Evolutionary conservation across 2,113 vertebrate genomes (phyloP).

Genomic region (Takifugu bimaculatus): DNA sequence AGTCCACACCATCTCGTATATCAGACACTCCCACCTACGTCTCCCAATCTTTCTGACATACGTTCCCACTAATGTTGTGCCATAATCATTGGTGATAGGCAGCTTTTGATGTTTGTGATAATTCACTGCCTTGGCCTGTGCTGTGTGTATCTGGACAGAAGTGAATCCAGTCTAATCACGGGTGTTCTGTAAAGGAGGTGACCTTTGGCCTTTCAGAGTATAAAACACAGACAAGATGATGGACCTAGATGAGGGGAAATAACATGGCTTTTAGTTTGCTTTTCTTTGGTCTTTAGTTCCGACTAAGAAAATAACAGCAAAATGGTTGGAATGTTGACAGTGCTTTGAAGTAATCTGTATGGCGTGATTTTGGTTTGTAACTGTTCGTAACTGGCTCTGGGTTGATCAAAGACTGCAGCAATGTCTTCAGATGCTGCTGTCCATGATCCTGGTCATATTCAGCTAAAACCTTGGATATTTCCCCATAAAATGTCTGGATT

Average conservation of each 20-base stretch:
- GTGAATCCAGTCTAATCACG: conserved; percentile 35
- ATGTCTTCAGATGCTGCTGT: too few species aligned
- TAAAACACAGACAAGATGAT: conserved; percentile 52
- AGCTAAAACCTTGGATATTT: too few species aligned
- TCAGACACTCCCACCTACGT: conserved; percentile 49
- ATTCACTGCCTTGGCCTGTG: conserved; percentile 21
- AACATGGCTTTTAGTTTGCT: conserved; percentile 33
- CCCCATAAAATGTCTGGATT: too few species aligned
- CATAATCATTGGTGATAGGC: conserved; percentile 59
- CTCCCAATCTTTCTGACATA: conserved; percentile 37
- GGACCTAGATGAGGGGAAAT: conserved; percentile 54
- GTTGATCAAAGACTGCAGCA: too few species aligned
- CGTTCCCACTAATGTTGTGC: conserved; percentile 47
- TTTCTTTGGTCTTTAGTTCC: conserved; percentile 36
- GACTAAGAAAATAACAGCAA: conserved; percentile 27
- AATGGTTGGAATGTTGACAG: conserved; percentile 35
- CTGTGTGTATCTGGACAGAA: conserved; percentile 39
- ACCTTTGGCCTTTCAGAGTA: conserved; percentile 58
- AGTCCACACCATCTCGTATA: conserved; percentile 64
- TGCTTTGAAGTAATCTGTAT: conserved; percentile 60
- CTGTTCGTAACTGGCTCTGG: too few species aligned
- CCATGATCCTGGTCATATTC: too few species aligned
- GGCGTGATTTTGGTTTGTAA: neutral
- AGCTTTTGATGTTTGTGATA: conserved; percentile 55
- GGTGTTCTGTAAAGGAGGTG: conserved; percentile 28